Base-by-base conservation (phyloP, 2,888 invertebrate genomes). In the Lissonota sp. region DNA sequence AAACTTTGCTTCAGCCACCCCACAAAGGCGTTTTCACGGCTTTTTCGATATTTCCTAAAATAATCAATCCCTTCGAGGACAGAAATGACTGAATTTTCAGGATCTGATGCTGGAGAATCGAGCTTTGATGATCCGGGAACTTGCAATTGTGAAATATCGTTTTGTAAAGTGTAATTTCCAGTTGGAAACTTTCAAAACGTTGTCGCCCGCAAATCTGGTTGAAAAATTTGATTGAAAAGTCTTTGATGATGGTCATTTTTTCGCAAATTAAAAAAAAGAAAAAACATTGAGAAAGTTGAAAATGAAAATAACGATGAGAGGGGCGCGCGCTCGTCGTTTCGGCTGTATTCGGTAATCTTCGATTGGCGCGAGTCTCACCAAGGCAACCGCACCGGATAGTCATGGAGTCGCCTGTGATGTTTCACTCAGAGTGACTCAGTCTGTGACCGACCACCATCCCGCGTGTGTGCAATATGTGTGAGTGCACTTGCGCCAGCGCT, bases 391-490 rank as follows among this genome's bases (percentile, higher is more conserved):
- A 77, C 51, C 60, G 44, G 40, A 71, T 42, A 71, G 76, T 63
- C 60, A 76, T 70, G 64, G 70, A 57, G 71, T 71, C 57, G 46
- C 39, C 49, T 37, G 64, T 78, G 42, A 42, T 51, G 66, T 57
- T 39, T 44, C 63, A 64, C 55, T 66, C 64, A 63, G 77, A 73
- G 80, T 82, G 80, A 26, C 80, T 88, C 88, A 88, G 89, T 88
- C 86, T 83, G 85, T 87, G 86, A 89, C 79, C 80, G 86, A 84
- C 84, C 85, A 85, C 85, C 84, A 77, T 79, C 71, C 77, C 82
- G 80, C 51, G 62, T 79, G 84, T 63, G 73, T 77, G 55, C 42
- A 42, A n/a, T 60, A 78, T 16, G 7, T 63, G 26, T 26, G 26
- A 26, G 26, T 26, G 55, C 42, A 42, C 53, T 51, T 53, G 55